Evolutionary conservation across 2,797 vertebrate genomes (phyloP).

Genomic region (Platalea minor): DNA sequence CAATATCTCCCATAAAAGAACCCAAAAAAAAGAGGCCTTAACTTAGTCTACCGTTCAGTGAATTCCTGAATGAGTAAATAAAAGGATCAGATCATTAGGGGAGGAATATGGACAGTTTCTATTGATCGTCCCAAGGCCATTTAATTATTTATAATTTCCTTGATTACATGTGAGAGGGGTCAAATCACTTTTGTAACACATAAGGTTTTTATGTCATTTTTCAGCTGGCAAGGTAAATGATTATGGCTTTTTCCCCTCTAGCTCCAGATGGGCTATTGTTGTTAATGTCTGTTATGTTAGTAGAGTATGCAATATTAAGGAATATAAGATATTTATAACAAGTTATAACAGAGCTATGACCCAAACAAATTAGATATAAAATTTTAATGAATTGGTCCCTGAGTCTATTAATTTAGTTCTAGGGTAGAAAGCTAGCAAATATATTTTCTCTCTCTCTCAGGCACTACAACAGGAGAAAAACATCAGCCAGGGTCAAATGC

Average conservation of each 20-base stretch:
- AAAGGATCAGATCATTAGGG: neutral
- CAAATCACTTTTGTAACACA: slow-evolving; percentile 50
- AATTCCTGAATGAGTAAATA: neutral
- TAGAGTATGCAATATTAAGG: slow-evolving; percentile 61
- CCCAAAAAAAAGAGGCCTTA: neutral
- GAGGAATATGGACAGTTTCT: slow-evolving; percentile 11
- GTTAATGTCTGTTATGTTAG: slow-evolving; percentile 58
- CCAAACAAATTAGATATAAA: slow-evolving; percentile 55
- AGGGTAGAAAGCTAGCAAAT: slow-evolving; percentile 9
- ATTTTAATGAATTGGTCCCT: slow-evolving; percentile 58
- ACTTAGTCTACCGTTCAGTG: neutral
- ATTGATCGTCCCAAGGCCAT: slow-evolving; percentile 19
- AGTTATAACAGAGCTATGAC: slow-evolving; percentile 51
- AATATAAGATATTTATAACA: slow-evolving; percentile 69
- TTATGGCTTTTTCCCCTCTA: slow-evolving; percentile 49
- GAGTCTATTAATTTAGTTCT: slow-evolving; percentile 47
- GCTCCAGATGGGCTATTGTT: slow-evolving; percentile 29
- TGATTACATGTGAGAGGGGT: slow-evolving; percentile 60
- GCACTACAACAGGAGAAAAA: slow-evolving; percentile 21
- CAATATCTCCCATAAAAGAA: neutral
- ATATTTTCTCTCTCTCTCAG: neutral
- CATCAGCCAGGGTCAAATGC: slow-evolving; percentile 25
- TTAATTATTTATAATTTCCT: slow-evolving; percentile 63
- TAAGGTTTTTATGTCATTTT: slow-evolving; percentile 54
- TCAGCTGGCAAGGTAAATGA: slow-evolving; percentile 53